phyloP scores from a whole-genome alignment of 1,140 invertebrate species.

The Oppia nitens region DNA sequence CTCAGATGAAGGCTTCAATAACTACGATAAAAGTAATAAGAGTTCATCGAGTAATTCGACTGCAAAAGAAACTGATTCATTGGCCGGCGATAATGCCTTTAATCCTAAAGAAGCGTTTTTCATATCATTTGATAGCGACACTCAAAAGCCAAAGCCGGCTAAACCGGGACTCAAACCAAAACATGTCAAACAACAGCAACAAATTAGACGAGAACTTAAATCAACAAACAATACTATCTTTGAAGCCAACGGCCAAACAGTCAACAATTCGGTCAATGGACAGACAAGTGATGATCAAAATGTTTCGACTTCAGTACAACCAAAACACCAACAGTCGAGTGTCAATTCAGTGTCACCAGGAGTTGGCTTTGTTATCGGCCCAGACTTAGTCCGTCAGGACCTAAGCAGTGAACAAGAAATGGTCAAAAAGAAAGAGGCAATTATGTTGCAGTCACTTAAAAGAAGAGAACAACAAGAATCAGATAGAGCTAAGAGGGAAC shows the following conservation, averaged over 20 bases:
- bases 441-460: conserved; percentile 66
- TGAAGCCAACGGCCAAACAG: conserved; percentile 1
- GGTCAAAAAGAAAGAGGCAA: conserved; percentile 71
- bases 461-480: conserved; percentile 65
- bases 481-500: conserved; percentile 49
- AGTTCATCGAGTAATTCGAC: conserved; percentile 16
- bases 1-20: not conserved
- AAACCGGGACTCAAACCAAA: not conserved
- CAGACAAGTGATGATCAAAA: not conserved
- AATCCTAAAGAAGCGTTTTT: conserved; percentile 15
- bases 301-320: not conserved
- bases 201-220: conserved; percentile 8
- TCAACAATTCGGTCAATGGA: not conserved
- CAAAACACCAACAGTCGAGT: not conserved
- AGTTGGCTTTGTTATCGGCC: conserved; percentile 49
- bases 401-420: conserved; percentile 50
- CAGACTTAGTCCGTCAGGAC: conserved; percentile 44
- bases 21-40: conserved; percentile 14
- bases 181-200: conserved; percentile 7
- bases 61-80: conserved; percentile 22
- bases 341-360: conserved; percentile 22
- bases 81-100: conserved; percentile 14
- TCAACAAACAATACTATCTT: conserved; percentile 5
- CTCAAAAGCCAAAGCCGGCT: conserved; percentile 8
- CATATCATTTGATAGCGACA: conserved; percentile 18